Evolutionary conservation across 2,888 invertebrate species (phyloP).

Genomic region (Rhorus exstirpatorius): DNA sequence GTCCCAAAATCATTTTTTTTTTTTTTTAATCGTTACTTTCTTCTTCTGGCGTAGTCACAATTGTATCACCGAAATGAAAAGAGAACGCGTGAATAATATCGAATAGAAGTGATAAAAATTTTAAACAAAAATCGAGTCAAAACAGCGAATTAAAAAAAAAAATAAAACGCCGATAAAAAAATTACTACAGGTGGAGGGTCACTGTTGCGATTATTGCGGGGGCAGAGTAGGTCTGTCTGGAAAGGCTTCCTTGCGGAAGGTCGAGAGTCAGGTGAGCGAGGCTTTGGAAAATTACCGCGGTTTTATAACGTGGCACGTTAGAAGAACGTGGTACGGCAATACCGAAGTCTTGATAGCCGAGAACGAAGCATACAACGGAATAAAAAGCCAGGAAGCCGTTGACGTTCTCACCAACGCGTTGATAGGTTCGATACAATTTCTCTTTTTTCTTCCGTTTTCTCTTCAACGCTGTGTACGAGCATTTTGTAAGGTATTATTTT

Average conservation of each 20-base stretch:
- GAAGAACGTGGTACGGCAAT: slow-evolving; percentile 75
- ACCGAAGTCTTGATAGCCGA: slow-evolving; percentile 81
- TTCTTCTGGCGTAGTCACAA: too few species aligned
- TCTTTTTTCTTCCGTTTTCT: slow-evolving; percentile 4
- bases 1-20: too few species aligned
- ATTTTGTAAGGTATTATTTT: neutral
- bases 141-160: neutral
- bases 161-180: too few species aligned
- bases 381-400: slow-evolving; percentile 75
- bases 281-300: slow-evolving; percentile 73
- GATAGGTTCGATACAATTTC: slow-evolving; percentile 70
- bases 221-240: slow-evolving; percentile 75
- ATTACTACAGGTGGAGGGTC: slow-evolving; percentile 82
- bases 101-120: too few species aligned
- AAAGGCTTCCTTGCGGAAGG: slow-evolving; percentile 72
- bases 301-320: slow-evolving; percentile 79
- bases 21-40: too few species aligned
- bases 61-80: too few species aligned
- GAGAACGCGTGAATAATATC: too few species aligned
- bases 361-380: slow-evolving; percentile 77
- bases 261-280: slow-evolving; percentile 72
- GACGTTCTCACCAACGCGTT: slow-evolving; percentile 72
- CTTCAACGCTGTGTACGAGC: neutral
- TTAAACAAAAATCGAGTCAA: neutral
- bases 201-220: slow-evolving; percentile 84